These are phyloP conservation scores for Nibea coibor DNA, from an alignment of 2,113 vertebrate species.

Conservation along the genomic window DNA sequence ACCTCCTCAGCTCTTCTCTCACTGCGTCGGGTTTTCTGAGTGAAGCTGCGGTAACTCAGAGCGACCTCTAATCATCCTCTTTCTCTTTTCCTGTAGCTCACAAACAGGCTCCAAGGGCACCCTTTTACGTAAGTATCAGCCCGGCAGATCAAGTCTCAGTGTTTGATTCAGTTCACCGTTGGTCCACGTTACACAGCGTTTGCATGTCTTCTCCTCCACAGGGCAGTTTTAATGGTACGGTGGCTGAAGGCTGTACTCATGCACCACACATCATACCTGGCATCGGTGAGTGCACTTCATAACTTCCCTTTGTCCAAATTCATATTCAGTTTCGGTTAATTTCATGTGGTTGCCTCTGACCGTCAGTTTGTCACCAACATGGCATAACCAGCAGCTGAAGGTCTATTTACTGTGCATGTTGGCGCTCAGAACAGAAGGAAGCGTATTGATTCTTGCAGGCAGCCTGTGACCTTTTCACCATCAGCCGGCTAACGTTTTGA, in stretches of 20 bases:
- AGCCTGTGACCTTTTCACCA: not conserved
- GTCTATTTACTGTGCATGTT: not conserved
- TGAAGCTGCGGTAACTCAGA: not conserved
- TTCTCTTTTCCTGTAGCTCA: slow-evolving; percentile 84
- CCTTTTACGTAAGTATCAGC: slow-evolving; percentile 88
- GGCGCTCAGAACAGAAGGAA: not conserved
- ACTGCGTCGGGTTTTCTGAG: not conserved
- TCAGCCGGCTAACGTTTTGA: not conserved
- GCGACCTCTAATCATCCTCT: slow-evolving; percentile 3
- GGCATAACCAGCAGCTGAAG: not conserved
- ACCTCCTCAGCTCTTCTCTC: not conserved
- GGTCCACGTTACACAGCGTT: slow-evolving; percentile 6
- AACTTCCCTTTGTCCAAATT: not conserved
- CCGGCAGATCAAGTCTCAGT: not conserved
- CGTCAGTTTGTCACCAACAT: not conserved
- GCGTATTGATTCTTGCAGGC: not conserved
- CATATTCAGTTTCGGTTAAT: not conserved
- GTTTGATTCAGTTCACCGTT: not conserved
- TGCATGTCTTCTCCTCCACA: slow-evolving; percentile 62
- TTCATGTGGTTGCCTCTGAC: not conserved
- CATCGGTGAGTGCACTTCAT: slow-evolving; percentile 88
- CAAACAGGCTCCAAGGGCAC: slow-evolving; percentile 93
- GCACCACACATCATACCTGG: slow-evolving; percentile 94
- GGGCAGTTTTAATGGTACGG: slow-evolving; percentile 91
- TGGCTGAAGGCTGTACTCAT: slow-evolving; percentile 95